phyloP scores from a whole-genome alignment of 1,140 invertebrate genomes.

The Agraylea sexmaculata region DNA sequence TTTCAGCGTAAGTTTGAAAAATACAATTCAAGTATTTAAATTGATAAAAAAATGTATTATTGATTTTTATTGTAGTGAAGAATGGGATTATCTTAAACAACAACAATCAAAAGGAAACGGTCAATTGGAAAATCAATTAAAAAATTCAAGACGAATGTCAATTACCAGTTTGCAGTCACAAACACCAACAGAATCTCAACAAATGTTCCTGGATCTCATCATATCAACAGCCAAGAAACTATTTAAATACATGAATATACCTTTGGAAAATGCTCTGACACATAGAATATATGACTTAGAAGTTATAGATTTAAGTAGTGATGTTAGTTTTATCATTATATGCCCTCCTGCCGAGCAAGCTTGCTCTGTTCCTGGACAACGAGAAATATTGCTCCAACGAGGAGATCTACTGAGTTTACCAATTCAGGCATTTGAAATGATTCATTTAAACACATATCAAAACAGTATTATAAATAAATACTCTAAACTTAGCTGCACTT shows the following conservation, averaged over 20 bases:
- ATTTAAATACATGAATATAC: conserved; percentile 70
- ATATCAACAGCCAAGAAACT: conserved; percentile 57
- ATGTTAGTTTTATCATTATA: conserved; percentile 81
- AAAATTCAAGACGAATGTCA: conserved; percentile 37
- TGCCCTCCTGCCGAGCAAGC: conserved; percentile 82
- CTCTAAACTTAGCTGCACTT: conserved; percentile 77
- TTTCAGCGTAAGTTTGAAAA: conserved; percentile 74
- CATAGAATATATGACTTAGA: conserved; percentile 83
- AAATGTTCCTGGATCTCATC: conserved; percentile 63
- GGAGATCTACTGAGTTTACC: conserved; percentile 75
- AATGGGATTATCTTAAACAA: conserved; percentile 72
- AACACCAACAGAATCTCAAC: conserved; percentile 57
- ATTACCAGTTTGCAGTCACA: conserved; percentile 38
- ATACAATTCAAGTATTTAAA: too few species aligned
- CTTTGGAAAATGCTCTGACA: conserved; percentile 47
- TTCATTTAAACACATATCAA: conserved; percentile 85
- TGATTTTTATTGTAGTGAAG: conserved; percentile 54
- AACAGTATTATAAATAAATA: conserved; percentile 77
- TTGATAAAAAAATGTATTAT: background rate
- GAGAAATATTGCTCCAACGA: conserved; percentile 65
- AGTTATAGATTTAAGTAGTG: conserved; percentile 77
- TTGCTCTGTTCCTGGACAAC: conserved; percentile 80
- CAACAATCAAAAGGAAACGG: conserved; percentile 35
- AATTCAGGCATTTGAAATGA: conserved; percentile 81
- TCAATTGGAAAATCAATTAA: conserved; percentile 27